phyloP scores from a whole-genome alignment of 2,113 vertebrate genomes.

The Cercocebus atys region DNA sequence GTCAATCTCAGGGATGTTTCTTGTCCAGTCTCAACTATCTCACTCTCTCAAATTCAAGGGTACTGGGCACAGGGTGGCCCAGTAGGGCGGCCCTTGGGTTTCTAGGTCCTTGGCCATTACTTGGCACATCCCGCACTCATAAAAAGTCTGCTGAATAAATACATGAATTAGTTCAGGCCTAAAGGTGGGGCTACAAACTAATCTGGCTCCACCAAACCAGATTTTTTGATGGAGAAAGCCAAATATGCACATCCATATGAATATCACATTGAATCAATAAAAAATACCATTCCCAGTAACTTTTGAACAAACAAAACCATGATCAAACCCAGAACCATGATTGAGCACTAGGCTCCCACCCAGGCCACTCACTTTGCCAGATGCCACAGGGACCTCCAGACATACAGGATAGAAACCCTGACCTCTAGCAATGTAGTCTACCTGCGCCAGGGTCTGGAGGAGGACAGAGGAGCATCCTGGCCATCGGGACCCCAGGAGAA shows the following conservation, averaged over 20 bases:
- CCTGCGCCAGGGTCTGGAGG: background rate
- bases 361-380: background rate
- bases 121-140: background rate
- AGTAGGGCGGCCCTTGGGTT: background rate
- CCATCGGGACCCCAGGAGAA: background rate
- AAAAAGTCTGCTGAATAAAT: background rate
- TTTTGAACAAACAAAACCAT: conserved; percentile 53
- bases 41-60: background rate
- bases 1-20: background rate
- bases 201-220: background rate
- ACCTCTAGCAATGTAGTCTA: background rate
- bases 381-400: background rate
- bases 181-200: conserved; percentile 16
- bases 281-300: conserved; percentile 32
- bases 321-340: conserved; percentile 62
- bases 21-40: background rate
- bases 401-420: background rate
- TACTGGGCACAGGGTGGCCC: background rate
- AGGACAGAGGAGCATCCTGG: background rate
- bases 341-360: background rate
- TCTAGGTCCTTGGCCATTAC: background rate
- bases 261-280: conserved; percentile 46
- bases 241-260: background rate
- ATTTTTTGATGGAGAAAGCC: conserved; percentile 6
- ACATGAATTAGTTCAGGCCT: background rate